Conservation (phyloP, 1,140 invertebrate genomes). For the Drosophila kohkoa region DNA sequence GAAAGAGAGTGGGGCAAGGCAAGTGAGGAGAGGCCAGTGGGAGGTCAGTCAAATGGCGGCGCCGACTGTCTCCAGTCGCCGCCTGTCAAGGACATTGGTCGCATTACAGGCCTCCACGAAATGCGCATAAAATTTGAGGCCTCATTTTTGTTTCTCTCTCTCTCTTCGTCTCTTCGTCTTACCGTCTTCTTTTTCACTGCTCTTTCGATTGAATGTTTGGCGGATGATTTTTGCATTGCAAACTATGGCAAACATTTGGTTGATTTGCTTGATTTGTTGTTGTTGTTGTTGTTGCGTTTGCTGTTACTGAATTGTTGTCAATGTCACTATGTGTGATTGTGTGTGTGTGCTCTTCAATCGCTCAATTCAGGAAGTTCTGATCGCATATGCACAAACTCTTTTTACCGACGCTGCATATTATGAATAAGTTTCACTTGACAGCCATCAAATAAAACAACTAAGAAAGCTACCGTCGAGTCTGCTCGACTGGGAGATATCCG, state of each 20-base stretch:
- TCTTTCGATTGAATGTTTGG: constrained; percentile 43
- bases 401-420: constrained; percentile 31
- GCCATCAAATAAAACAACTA: too few relatives aligned
- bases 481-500: too few relatives aligned
- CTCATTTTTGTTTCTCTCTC: constrained; percentile 33
- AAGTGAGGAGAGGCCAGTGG: background rate
- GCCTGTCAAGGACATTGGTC: constrained; percentile 52
- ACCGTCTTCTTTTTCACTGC: background rate
- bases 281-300: background rate
- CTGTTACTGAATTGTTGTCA: constrained; percentile 26
- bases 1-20: background rate
- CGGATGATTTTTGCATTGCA: constrained; percentile 47
- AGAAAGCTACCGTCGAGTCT: too few relatives aligned
- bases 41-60: constrained; percentile 41
- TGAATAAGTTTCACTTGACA: constrained; percentile 46
- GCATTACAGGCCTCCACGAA: constrained; percentile 38
- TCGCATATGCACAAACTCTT: constrained; percentile 37
- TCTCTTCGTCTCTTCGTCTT: background rate
- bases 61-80: constrained; percentile 57
- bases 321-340: constrained; percentile 33
- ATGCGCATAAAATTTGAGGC: constrained; percentile 60
- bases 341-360: constrained; percentile 8
- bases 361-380: constrained; percentile 56
- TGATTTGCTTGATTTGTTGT: background rate
- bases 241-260: constrained; percentile 60